Conservation (phyloP, 2,888 invertebrate species). For the Melieria picta region DNA sequence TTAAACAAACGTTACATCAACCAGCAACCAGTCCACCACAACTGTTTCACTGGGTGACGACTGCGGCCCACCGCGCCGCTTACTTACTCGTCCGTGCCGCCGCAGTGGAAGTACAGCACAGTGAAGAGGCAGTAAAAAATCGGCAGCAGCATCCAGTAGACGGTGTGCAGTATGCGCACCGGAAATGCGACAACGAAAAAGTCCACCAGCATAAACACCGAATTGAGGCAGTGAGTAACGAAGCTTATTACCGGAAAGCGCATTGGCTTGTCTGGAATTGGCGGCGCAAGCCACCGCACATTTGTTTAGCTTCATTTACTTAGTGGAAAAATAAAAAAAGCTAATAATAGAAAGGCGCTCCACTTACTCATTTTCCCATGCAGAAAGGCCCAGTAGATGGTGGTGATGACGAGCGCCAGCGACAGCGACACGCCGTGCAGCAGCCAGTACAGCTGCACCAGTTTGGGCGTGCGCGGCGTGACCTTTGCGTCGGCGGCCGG, state of each 20-base stretch:
- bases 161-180: slow-evolving; percentile 72
- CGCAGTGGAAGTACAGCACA: slow-evolving; percentile 71
- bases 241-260: slow-evolving; percentile 75
- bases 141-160: slow-evolving; percentile 73
- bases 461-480: slow-evolving; percentile 48
- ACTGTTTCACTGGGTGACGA: not conserved
- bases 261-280: slow-evolving; percentile 69
- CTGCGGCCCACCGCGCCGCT: not conserved
- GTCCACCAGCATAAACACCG: slow-evolving; percentile 78
- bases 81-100: slow-evolving; percentile 71
- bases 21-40: not conserved
- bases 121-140: slow-evolving; percentile 70
- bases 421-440: slow-evolving; percentile 74
- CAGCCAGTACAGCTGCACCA: slow-evolving; percentile 74
- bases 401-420: slow-evolving; percentile 76
- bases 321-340: not conserved
- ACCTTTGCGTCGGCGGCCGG: slow-evolving; percentile 38
- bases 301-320: not conserved
- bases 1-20: not conserved
- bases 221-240: slow-evolving; percentile 80
- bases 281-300: not conserved
- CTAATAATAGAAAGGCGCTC: not conserved
- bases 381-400: slow-evolving; percentile 76
- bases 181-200: slow-evolving; percentile 78
- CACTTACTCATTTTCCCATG: slow-evolving; percentile 61